Evolutionary conservation across 2,888 invertebrate species (phyloP), one percentile per base, ranked within the genome.

Genomic region (Blomia tropicalis): DNA sequence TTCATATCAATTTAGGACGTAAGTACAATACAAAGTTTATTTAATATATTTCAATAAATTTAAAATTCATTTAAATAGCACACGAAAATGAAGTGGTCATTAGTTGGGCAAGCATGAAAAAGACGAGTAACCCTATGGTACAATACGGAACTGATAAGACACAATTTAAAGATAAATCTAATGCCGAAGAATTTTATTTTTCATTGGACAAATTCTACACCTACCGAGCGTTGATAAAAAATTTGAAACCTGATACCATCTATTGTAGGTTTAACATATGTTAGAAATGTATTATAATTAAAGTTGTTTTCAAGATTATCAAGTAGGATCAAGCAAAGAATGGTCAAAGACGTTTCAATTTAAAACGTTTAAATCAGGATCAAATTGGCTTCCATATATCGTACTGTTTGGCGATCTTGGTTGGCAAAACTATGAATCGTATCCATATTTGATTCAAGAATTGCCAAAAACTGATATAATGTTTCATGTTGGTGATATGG

Each of bases 201-300:
- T 3, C 11, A 3, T n/a, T 19, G 17, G 72, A 77, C 7, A 36
- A 36, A 11, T 64, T 29, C 72, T 76, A 0, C 73, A 84, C 90
- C 64, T 90, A 91, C 72, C 79, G 81, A 70, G 89, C 85, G 19
- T 71, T 71, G 44, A 71, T 91, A 60, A 68, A 62, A 1, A 64
- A 62, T 36, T 62, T 69, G 17, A 25, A 56, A 14, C 65, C 68
- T 4, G 78, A 79, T 60, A 78, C 80, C 27, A 72, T 76, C 0
- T 84, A 87, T 73, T 89, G 81, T 73, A 84, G 90, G 65, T 89
- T 91, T 72, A 79, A 11, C 17, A 36, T 7, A 36, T 36, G 19
- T 27, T 11, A 11, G 1, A 44, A 3, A 4, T 41, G 7, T 17
- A 36, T 11, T 36, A 36, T 11, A 54, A 14, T 22, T 30, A 65